Conservation (phyloP, 2,797 vertebrate genomes). For the Muscicapa comitata region DNA sequence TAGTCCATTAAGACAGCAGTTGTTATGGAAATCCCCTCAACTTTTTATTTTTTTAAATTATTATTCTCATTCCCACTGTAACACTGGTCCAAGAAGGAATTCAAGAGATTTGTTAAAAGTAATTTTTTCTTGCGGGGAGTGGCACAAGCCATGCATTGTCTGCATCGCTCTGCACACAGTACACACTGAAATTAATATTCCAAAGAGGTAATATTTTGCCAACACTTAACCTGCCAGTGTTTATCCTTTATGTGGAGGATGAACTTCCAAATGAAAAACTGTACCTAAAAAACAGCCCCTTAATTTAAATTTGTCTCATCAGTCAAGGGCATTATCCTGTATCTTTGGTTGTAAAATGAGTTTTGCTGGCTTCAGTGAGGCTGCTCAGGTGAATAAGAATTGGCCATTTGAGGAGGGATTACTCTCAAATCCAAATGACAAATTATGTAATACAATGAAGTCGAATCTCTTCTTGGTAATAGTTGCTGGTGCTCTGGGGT, state of each 20-base stretch:
- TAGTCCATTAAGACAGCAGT: conserved; percentile 67
- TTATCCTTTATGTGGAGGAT: conserved; percentile 16
- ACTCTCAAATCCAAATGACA: conserved; percentile 6
- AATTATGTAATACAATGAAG: background rate
- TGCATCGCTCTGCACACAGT: conserved; percentile 15
- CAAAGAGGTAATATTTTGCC: conserved; percentile 49
- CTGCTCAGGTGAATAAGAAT: conserved; percentile 21
- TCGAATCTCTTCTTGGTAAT: background rate
- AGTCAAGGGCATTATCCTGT: conserved; percentile 1
- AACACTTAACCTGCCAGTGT: conserved; percentile 46
- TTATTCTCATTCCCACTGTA: background rate
- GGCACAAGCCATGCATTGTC: conserved; percentile 39
- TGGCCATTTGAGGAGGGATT: conserved; percentile 18
- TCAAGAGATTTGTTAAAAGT: conserved; percentile 42
- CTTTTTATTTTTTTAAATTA: background rate
- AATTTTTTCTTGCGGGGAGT: conserved; percentile 36
- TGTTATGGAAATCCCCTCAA: conserved; percentile 67
- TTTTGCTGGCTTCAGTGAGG: conserved; percentile 16
- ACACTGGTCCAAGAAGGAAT: conserved; percentile 27
- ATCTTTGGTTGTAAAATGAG: conserved; percentile 32
- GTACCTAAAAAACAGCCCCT: background rate
- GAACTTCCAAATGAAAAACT: background rate
- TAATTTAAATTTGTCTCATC: conserved; percentile 40
- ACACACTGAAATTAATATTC: conserved; percentile 54
- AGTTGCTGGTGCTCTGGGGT: background rate